Base-by-base conservation (phyloP, 2,888 invertebrate species). In the Drosophila lutescens region DNA sequence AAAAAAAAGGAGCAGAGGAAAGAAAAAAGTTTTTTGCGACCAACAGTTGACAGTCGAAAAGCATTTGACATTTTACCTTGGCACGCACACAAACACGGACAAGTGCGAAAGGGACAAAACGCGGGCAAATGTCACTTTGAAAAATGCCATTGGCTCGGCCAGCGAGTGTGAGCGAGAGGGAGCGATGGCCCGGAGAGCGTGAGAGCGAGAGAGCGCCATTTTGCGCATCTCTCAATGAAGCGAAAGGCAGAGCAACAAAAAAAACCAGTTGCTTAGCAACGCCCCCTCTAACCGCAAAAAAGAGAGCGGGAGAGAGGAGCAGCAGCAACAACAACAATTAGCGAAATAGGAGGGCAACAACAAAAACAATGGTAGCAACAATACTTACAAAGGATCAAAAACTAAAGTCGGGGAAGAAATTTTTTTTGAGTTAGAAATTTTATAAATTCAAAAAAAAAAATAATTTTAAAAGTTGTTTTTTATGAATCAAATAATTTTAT, bases 211-310 rank as follows among this genome's bases (percentile, higher is more conserved):
- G 62, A 61, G 62, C 61, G 61, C 47, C 62, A 47, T 63, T 63
- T 63, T 59, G 69, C 62, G 69, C 62, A 74, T 67, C 67, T 70
- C 58, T 59, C 76, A 56, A 55, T 66, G 49, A 60, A 70, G 71
- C 72, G 53, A 79, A 74, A 75, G 70, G 50, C 69, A 55, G 47
- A 77, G 62, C 63, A n/a, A 30, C 30, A 30, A 30, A 68, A 71
- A 81, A 88, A 89, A 89, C 90, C 87, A 91, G 89, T 91, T 91
- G 92, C 91, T 92, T 89, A 91, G 92, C 91, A 92, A 92, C 92
- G 91, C 92, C 92, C 91, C 91, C 91, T 87, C 90, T 81, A 84
- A 86, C 89, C 89, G 90, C 86, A 84, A 78, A 66, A 61, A 63
- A 32, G 47, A 47, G 47, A 47, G 30, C 68, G 67, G 40, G 75